phyloP scores from a whole-genome alignment of 92 coral and sea anemone genomes.

The Micromussa lordhowensis region DNA sequence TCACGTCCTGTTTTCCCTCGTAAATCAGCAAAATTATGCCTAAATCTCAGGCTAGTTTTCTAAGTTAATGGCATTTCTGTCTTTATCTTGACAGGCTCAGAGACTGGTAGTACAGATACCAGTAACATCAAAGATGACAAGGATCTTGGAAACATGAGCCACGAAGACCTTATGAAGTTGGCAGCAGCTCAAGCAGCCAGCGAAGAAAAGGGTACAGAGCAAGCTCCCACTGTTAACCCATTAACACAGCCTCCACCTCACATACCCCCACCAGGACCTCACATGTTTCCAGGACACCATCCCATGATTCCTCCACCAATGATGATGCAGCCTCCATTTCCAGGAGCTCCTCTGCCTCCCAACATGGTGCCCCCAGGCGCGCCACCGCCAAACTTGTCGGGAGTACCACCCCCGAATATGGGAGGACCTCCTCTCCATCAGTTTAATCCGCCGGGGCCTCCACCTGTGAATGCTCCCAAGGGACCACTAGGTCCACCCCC shows the following conservation, averaged over 20 bases:
- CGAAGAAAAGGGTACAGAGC: conserved; percentile 58
- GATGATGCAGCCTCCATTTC: conserved; percentile 86
- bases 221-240: conserved; percentile 45
- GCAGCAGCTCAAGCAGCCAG: conserved; percentile 73
- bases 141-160: conserved; percentile 72
- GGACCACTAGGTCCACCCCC: conserved; percentile 37
- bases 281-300: conserved; percentile 72
- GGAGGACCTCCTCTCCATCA: conserved; percentile 74
- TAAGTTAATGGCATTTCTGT: background rate
- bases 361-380: conserved; percentile 72
- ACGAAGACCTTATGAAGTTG: conserved; percentile 72
- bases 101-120: conserved; percentile 36
- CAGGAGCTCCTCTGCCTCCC: conserved; percentile 75
- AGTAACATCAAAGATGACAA: conserved; percentile 47
- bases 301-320: conserved; percentile 82
- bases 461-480: conserved; percentile 7
- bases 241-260: conserved; percentile 75
- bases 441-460: conserved; percentile 33
- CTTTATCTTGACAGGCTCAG: conserved; percentile 39
- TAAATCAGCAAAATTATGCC: too few relatives aligned
- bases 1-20: too few relatives aligned
- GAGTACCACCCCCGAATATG: conserved; percentile 66
- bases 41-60: too few relatives aligned
- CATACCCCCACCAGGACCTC: conserved; percentile 86
- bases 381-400: conserved; percentile 57